Evolutionary conservation across 1,140 invertebrate genomes (phyloP).

Genomic region (Aphidius ervi): DNA sequence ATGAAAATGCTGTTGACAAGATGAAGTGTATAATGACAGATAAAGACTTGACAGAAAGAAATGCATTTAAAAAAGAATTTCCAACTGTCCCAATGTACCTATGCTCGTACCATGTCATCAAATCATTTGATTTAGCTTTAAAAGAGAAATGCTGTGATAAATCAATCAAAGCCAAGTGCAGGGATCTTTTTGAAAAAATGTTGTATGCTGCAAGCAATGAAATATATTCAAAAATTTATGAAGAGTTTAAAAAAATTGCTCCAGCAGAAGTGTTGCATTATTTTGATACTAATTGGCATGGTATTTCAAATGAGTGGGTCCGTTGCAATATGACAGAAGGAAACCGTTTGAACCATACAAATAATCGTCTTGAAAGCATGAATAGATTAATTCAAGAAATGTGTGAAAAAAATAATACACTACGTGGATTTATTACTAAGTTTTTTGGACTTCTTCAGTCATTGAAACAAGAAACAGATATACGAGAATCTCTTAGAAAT

Average conservation of each 20-base stretch:
- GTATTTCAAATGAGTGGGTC: conserved; percentile 22
- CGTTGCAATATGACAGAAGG: conserved; percentile 17
- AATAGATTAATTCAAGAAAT: conserved; percentile 25
- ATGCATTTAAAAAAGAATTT: too few relatives aligned
- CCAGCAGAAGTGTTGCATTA: conserved; percentile 13
- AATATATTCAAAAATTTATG: conserved; percentile 10
- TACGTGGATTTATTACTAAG: conserved; percentile 9
- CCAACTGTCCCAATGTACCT: too few relatives aligned
- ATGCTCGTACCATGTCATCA: too few relatives aligned
- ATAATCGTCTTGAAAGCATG: conserved; percentile 24
- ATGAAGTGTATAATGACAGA: conserved; percentile 20
- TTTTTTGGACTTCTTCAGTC: conserved; percentile 8
- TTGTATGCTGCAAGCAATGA: conserved; percentile 7
- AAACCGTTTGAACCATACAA: conserved; percentile 24
- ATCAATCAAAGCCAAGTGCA: background rate
- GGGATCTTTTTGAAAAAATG: conserved; percentile 6
- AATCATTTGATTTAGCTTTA: conserved; percentile 14
- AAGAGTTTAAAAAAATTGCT: conserved; percentile 7
- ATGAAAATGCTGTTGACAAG: background rate
- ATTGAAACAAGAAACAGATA: conserved; percentile 3
- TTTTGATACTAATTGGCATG: conserved; percentile 26
- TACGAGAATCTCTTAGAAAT: background rate
- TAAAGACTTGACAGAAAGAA: too few relatives aligned
- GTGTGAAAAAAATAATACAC: conserved; percentile 17
- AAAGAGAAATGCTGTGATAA: background rate